Conservation (phyloP, 2,888 invertebrate species). For the Morpho deidamia region DNA sequence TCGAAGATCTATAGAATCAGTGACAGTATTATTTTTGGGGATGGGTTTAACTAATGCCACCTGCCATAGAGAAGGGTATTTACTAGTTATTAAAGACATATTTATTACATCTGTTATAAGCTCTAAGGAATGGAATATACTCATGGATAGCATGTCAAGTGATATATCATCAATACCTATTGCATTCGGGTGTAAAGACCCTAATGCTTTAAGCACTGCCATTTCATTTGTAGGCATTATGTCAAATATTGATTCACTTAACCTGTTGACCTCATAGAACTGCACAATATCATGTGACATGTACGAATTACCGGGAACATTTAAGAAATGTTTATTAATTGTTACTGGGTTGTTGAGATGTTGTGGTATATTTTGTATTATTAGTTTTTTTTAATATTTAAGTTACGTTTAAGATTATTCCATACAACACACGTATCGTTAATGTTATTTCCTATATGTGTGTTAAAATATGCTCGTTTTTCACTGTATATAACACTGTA, state of each 20-base stretch:
- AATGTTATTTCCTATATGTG: background rate
- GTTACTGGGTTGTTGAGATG: background rate
- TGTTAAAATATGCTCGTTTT: too few relatives aligned
- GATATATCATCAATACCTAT: background rate
- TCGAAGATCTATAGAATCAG: slow-evolving; percentile 7
- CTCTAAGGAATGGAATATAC: background rate
- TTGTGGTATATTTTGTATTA: background rate
- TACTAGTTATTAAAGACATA: background rate
- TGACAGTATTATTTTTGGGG: background rate
- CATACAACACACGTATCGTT: background rate
- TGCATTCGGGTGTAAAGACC: background rate
- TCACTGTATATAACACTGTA: too few relatives aligned
- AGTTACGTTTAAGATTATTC: too few relatives aligned
- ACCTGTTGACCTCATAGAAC: background rate
- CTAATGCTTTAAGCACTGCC: background rate
- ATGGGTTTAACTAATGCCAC: background rate
- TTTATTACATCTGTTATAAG: background rate
- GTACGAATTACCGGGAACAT: background rate
- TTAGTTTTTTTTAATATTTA: background rate
- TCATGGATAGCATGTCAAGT: background rate
- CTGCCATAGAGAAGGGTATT: background rate
- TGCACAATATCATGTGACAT: background rate
- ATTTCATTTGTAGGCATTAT: background rate
- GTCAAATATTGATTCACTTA: background rate
- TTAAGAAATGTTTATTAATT: background rate